A percentile compares a stretch with the other conserved stretches of the same genome.
These are phyloP conservation scores for Marronus borbonicus DNA, from an alignment of 2,888 invertebrate species.

Conservation along the genomic window DNA sequence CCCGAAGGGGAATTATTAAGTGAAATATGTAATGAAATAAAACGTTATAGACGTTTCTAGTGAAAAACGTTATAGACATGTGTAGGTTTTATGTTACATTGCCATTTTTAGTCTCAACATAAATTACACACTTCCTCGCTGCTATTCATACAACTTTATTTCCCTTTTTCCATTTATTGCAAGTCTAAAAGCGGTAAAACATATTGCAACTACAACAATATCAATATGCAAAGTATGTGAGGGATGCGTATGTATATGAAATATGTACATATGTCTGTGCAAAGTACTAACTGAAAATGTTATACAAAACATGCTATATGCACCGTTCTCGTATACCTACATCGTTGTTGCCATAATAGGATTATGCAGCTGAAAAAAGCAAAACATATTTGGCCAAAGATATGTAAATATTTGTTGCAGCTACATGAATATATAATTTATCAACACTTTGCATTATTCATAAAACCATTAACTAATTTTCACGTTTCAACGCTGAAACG, in stretches of 20 bases:
- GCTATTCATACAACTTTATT: no score
- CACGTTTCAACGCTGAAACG: conserved; percentile 57
- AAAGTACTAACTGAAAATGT: neutral
- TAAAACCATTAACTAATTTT: conserved; percentile 62
- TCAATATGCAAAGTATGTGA: neutral
- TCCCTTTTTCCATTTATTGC: neutral
- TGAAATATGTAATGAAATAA: no score
- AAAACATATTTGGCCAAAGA: conserved; percentile 22
- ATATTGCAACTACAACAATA: neutral
- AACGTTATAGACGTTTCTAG: no score
- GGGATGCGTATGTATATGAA: no score
- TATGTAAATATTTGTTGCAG: conserved; percentile 57
- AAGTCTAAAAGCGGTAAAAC: no score
- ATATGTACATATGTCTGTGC: neutral
- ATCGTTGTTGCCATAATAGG: neutral
- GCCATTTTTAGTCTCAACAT: no score
- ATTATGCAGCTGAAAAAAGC: neutral
- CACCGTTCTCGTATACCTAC: neutral
- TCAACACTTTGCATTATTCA: conserved; percentile 61
- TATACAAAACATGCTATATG: neutral
- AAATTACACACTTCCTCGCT: no score
- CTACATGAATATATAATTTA: conserved; percentile 57
- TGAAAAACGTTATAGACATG: no score
- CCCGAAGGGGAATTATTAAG: no score
- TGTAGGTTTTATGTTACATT: no score